Evolutionary conservation across 2,113 vertebrate genomes (phyloP).

Genomic region (Hystrix brachyura): DNA sequence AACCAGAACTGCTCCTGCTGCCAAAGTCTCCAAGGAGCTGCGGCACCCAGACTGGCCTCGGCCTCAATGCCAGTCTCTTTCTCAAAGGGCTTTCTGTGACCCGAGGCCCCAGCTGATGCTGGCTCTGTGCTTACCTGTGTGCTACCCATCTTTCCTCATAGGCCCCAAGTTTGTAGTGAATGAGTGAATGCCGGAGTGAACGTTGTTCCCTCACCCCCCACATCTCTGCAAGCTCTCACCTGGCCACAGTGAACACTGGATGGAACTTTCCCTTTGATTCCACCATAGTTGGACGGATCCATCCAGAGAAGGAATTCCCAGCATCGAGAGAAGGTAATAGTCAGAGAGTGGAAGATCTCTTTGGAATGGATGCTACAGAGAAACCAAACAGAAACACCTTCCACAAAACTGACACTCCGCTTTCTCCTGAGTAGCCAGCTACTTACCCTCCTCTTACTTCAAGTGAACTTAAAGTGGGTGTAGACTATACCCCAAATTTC

Average conservation of each 20-base stretch:
- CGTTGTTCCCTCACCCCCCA: background rate
- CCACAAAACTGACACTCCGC: background rate
- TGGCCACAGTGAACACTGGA: slow-evolving; percentile 90
- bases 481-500: background rate
- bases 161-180: background rate
- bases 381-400: background rate
- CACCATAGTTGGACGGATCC: slow-evolving; percentile 97
- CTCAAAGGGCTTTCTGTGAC: background rate
- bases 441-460: background rate
- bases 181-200: background rate
- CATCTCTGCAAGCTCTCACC: slow-evolving; percentile 85
- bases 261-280: slow-evolving; percentile 95
- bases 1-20: background rate
- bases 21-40: background rate
- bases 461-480: background rate
- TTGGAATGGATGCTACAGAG: slow-evolving; percentile 94
- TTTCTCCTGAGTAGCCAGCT: background rate
- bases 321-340: slow-evolving; percentile 97
- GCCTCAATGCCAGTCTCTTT: background rate
- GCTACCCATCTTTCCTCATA: background rate
- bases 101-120: no score
- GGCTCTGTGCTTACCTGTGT: background rate
- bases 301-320: slow-evolving; percentile 99
- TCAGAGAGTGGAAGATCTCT: slow-evolving; percentile 98
- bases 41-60: background rate